Conservation (phyloP, 2,888 invertebrate genomes). For the Platynereis dumerilii region DNA sequence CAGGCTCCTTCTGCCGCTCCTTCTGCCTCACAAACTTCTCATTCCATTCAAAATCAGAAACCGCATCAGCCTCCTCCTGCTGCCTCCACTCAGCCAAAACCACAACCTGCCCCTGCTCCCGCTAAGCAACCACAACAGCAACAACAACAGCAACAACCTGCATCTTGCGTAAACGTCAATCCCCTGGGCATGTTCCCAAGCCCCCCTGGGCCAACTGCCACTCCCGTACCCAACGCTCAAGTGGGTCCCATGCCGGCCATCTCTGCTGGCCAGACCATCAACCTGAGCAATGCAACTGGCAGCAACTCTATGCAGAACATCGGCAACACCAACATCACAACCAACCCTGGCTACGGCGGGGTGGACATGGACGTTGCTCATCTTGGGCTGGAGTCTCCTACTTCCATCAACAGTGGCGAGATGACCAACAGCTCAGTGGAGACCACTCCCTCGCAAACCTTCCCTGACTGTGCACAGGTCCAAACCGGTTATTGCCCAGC, state of each 20-base stretch:
- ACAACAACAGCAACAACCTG: no score
- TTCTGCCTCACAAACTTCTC: no score
- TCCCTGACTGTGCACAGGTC: conserved; percentile 60
- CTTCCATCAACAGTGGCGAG: conserved; percentile 82
- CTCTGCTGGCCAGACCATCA: not conserved
- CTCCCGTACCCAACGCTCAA: not conserved
- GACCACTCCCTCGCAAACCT: conserved; percentile 55
- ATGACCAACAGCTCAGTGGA: conserved; percentile 74
- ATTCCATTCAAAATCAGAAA: no score
- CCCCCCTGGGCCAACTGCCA: not conserved
- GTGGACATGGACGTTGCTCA: conserved; percentile 68
- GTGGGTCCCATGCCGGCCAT: not conserved
- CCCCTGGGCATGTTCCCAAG: not conserved
- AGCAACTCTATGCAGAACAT: no score
- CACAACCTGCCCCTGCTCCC: not conserved
- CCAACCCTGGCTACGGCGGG: not conserved
- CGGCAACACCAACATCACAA: not conserved
- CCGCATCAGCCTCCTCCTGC: not conserved
- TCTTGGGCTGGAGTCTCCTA: conserved; percentile 85
- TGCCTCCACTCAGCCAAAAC: not conserved
- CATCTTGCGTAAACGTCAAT: not conserved
- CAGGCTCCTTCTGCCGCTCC: not conserved
- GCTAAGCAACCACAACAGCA: not conserved
- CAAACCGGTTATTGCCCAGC: conserved; percentile 34
- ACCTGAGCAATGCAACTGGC: no score